Evolutionary conservation across 2,113 vertebrate genomes (phyloP).

Genomic region (Hippopotamus amphibius): DNA sequence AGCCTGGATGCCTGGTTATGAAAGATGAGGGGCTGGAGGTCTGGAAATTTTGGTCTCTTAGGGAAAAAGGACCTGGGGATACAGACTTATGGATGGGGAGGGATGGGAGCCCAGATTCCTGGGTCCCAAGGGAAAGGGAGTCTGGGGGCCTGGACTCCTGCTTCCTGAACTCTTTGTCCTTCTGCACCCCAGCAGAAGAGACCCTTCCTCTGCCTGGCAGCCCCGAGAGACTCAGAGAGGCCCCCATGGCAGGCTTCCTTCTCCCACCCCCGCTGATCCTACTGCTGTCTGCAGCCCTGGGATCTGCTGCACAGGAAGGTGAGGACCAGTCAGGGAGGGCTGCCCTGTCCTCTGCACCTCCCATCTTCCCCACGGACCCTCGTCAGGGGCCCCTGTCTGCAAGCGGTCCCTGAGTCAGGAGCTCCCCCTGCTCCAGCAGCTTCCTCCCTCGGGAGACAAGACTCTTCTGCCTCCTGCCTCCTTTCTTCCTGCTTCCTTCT

Average conservation of each 20-base stretch:
- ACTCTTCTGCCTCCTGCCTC: no score
- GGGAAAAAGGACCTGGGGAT: neutral
- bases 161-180: neutral
- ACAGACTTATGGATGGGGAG: neutral
- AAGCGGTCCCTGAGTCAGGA: neutral
- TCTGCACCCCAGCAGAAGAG: neutral
- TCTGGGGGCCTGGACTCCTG: no score
- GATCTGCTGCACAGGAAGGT: neutral
- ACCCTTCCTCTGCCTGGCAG: neutral
- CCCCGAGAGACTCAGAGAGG: neutral
- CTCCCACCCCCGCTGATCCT: neutral
- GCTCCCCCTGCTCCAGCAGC: neutral
- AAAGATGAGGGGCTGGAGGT: neutral
- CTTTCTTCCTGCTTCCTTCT: neutral
- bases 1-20: neutral
- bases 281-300: neutral
- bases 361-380: neutral
- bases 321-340: neutral
- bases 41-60: neutral
- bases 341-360: no score
- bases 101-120: neutral
- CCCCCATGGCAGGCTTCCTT: constrained; percentile 1
- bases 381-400: neutral
- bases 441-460: neutral
- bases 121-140: neutral